These are phyloP conservation scores for Echiichthys vipera DNA, from an alignment of 2,797 vertebrate species.

Conservation along the genomic window DNA sequence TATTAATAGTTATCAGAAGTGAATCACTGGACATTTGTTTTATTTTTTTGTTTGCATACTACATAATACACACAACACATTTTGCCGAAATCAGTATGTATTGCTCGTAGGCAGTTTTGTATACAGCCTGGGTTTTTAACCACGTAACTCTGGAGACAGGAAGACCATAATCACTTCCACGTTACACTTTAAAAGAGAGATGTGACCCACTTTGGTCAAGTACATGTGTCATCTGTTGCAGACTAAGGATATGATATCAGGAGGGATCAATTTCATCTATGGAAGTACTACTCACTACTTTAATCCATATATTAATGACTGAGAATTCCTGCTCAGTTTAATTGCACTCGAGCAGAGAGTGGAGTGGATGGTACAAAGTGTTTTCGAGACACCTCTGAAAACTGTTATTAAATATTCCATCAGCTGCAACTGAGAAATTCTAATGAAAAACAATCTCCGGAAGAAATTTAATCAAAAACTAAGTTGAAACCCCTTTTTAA, in stretches of 20 bases:
- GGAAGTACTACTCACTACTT: constrained; percentile 2
- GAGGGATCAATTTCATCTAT: constrained; percentile 21
- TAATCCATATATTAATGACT: constrained; percentile 15
- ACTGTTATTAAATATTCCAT: constrained; percentile 51
- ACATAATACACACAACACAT: too few relatives aligned
- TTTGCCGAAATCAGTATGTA: too few relatives aligned
- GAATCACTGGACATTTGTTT: too few relatives aligned
- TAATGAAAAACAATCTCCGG: constrained; percentile 46
- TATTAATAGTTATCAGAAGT: too few relatives aligned
- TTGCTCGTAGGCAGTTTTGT: too few relatives aligned
- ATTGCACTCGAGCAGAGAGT: not conserved
- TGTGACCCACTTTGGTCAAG: not conserved
- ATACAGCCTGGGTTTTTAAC: too few relatives aligned
- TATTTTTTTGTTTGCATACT: too few relatives aligned
- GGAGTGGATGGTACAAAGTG: not conserved
- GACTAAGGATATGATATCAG: not conserved
- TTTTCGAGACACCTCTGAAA: constrained; percentile 37
- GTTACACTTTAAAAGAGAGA: constrained; percentile 6
- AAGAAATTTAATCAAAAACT: constrained; percentile 42
- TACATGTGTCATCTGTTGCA: constrained; percentile 14
- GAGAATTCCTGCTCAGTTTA: not conserved
- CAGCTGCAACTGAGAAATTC: constrained; percentile 43
- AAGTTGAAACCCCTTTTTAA: constrained; percentile 1
- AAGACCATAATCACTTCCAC: not conserved
- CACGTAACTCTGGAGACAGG: too few relatives aligned